Base-by-base conservation (phyloP, 2,888 invertebrate genomes). In the Pilophorus perplexus region DNA sequence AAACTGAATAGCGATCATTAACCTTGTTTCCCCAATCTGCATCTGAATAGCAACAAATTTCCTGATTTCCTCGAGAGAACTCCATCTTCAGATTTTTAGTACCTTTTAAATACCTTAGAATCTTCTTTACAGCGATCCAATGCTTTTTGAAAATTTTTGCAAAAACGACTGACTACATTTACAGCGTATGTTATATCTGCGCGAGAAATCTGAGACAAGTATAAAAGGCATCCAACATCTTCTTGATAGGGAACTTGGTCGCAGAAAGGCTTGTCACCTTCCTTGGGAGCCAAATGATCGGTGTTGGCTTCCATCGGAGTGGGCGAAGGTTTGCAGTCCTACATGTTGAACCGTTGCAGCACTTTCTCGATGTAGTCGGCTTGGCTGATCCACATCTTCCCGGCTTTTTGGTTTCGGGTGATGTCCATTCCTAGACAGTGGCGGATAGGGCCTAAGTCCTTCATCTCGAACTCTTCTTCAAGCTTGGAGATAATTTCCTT, bases 91-190 rank as follows among this genome's bases (percentile, higher is more conserved):
- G 59, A 12, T 42, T 14, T 8, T 14, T 14, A 2, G 71, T 70
- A n/a, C 70, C 68, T n/a, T 65, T 57, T 20, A 71, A 27, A 38
- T 72, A 71, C 5, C 69, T 18, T 8, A 60, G 23, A 42, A 60
- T 42, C 23, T 44, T 60, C 44, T 60, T 60, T 5, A 60, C 22
- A 2, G 40, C 44, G n/a, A n/a, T n/a, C n/a, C n/a, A n/a, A n/a
- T n/a, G n/a, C n/a, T n/a, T n/a, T n/a, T n/a, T n/a, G n/a, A n/a
- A n/a, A n/a, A n/a, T n/a, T n/a, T n/a, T n/a, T n/a, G n/a, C n/a
- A n/a, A n/a, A n/a, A n/a, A n/a, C n/a, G n/a, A n/a, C n/a, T n/a
- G n/a, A n/a, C n/a, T n/a, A n/a, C n/a, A n/a, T n/a, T n/a, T n/a
- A n/a, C n/a, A n/a, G n/a, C n/a, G n/a, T n/a, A n/a, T n/a, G n/a